A percentile compares a stretch with the other conserved stretches of the same genome.
phyloP scores from a whole-genome alignment of 2,113 vertebrate species.

The Pseudorectes ferrugineus region DNA sequence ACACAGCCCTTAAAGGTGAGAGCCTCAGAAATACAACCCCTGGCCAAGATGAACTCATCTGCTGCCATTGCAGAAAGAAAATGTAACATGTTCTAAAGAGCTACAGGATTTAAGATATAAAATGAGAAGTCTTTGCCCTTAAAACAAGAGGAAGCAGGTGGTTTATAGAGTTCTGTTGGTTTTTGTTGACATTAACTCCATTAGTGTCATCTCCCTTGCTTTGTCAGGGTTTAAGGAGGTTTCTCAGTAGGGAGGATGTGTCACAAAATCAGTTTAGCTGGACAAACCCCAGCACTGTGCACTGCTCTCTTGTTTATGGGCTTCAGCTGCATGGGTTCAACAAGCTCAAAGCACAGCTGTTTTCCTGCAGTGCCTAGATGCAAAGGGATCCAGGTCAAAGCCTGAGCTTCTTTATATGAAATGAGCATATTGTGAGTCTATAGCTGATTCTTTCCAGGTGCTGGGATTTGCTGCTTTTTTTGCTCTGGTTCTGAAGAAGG shows the following conservation, averaged over 20 bases:
- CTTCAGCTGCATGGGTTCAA: not conserved
- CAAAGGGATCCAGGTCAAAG: not conserved
- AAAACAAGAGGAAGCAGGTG: not conserved
- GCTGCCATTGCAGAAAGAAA: not conserved
- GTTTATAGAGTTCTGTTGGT: not conserved
- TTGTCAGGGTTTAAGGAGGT: not conserved
- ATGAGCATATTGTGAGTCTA: not conserved
- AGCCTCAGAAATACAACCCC: not conserved
- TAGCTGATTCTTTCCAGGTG: slow-evolving; percentile 73
- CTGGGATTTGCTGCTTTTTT: slow-evolving; percentile 96
- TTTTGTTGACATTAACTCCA: not conserved
- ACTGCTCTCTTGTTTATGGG: not conserved
- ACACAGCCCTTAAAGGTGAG: slow-evolving; percentile 93
- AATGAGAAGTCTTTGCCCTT: not conserved
- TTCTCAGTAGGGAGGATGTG: not conserved
- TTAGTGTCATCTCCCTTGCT: not conserved
- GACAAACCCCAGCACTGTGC: not conserved
- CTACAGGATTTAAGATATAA: not conserved
- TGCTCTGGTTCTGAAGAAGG: slow-evolving; percentile 87
- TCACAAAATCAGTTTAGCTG: not conserved
- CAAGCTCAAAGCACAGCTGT: not conserved
- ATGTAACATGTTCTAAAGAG: not conserved
- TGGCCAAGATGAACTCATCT: not conserved
- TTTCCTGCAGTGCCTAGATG: not conserved
- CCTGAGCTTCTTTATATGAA: not conserved